Base-by-base conservation (phyloP, 2,113 vertebrate genomes). In the Leucosticte australis region DNA sequence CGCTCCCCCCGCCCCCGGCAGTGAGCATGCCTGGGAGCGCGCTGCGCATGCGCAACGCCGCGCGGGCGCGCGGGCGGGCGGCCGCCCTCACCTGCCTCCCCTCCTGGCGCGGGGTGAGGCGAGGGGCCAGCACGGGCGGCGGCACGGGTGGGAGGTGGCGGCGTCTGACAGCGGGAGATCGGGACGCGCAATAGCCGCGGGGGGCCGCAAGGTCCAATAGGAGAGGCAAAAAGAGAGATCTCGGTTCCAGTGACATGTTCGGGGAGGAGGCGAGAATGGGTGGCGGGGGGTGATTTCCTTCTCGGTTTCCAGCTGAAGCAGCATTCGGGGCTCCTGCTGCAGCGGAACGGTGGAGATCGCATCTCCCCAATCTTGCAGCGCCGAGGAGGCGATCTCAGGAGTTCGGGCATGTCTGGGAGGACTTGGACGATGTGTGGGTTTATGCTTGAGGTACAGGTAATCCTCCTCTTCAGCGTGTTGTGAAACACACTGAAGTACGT, bases 1-100 rank as follows among this genome's bases (percentile, higher is more conserved):
- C 69, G 47, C 90, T 83, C 78, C 71, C 68, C 64, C 69, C 55
- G 83, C 91, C 82, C 91, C 80, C 75, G 73, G 11, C 71, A 96
- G 77, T 95, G 91, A 95, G 93, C 95, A 96, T 96, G 90, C 96
- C 92, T 94, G 70, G 67, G 86, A 90, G 65, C 41, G 41, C 59
- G 80, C 60, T 82, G 74, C 89, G 96, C 96, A 79, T 88, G 95
- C 86, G 95, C 91, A 84, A 16, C 62, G 28, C 42, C 3, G 50
- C 52, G 27, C 14, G 57, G 22, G 73, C 10, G 52, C 52, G 52
- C 2, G n/a, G 74, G 49, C 13, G 47, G 28, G 53, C 19, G 53
- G 53, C 18, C 30, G 42, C 19, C 30, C 15, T 70, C 49, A 69
- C 20, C 10, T 83, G 64, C n/a, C 9, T 21, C 3, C 1, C 0